A percentile compares a stretch with the other conserved stretches of the same genome.
Conservation (phyloP, 2,797 vertebrate species). For the Iguana delicatissima region DNA sequence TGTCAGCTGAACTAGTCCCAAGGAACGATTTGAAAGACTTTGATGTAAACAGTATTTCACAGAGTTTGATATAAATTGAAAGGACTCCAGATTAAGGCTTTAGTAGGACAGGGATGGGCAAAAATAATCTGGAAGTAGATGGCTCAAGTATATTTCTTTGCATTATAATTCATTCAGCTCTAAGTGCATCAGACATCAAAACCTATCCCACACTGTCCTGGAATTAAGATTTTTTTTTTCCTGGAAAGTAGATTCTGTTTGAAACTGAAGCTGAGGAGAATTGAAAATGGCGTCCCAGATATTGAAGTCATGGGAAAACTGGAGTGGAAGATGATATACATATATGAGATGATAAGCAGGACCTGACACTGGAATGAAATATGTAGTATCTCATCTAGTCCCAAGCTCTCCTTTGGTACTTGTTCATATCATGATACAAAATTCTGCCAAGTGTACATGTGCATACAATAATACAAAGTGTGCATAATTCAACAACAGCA, state of each 20-base stretch:
- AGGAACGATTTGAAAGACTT: background rate
- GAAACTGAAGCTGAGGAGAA: background rate
- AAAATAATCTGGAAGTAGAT: background rate
- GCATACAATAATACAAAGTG: no score
- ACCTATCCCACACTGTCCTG: background rate
- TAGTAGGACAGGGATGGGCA: background rate
- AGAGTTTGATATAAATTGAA: background rate
- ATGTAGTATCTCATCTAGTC: background rate
- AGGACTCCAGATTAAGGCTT: background rate
- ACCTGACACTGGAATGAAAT: background rate
- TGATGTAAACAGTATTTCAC: slow-evolving; percentile 4
- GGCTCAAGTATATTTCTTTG: background rate
- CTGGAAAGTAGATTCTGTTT: background rate
- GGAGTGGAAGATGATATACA: background rate
- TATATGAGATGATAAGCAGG: background rate
- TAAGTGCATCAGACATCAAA: background rate
- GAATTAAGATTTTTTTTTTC: background rate
- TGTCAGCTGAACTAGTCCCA: background rate
- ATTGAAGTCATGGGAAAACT: background rate
- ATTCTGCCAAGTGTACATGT: background rate
- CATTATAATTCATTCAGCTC: background rate
- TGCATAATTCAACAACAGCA: no score
- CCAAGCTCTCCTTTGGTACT: background rate
- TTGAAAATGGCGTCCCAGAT: background rate
- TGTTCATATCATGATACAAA: background rate